Evolutionary conservation across 2,797 vertebrate species (phyloP), one percentile per base, ranked within the genome.

Genomic region (Diglossa cyanea): DNA sequence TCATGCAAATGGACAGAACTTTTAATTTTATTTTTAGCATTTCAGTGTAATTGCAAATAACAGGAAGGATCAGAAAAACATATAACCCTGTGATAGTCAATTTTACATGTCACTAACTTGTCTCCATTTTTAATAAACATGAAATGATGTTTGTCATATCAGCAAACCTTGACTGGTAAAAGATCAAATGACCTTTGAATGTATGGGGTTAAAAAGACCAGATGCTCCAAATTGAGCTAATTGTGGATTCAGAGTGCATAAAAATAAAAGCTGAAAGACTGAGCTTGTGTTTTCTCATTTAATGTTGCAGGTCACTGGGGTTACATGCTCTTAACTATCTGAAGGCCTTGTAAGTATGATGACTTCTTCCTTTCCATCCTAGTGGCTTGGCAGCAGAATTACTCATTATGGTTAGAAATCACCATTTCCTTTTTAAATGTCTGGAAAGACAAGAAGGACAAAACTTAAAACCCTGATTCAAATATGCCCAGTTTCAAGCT

Each of bases 191-290:
- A 87, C 61, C 39, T 84, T 47, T 96, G 84, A 50, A 42, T 50
- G 17, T 78, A 80, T 66, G 55, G 63, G 63, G 66, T 97, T 97
- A 94, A 96, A 94, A 88, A 91, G 93, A 96, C 39, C 90, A 96
- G 87, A 91, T 96, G 93, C 53, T 89, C 40, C 79, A 91, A 82
- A 94, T 3, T 80, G 76, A 96, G 80, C 91, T 95, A 76, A 87
- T 90, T 93, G 74, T 93, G 37, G 55, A 94, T 96, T 95, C 44
- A 79, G 77, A 96, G 47, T 82, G 31, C 75, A 77, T 57, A 40
- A 88, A 84, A 33, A n/a, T 63, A 80, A 78, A 93, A 45, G 13
- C 31, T 82, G 63, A 88, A 90, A 90, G 75, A 42, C 50, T 47
- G 53, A 86, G n/a, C 13, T 76, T 96, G 57, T 63, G 40, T 92